Percentiles rank a stretch among this genome's conserved stretches.
Evolutionary conservation across 2,888 invertebrate genomes (phyloP).

Genomic region (Tuta absoluta): DNA sequence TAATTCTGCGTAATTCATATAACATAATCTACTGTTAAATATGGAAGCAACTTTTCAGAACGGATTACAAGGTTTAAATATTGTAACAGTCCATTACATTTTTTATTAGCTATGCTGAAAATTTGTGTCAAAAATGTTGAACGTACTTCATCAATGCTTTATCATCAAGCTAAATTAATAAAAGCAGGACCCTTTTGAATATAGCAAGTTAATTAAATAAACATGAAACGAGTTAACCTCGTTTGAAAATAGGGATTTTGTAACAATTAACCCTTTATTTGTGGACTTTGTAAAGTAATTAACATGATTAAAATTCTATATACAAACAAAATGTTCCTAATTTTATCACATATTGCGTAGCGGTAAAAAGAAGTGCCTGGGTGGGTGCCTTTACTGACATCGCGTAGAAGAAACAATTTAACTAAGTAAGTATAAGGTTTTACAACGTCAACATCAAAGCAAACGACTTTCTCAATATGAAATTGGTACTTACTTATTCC

Average conservation of each 20-base stretch:
- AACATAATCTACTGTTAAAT: background rate
- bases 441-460: conserved; percentile 1
- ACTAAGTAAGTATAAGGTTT: background rate
- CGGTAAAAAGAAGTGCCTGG: background rate
- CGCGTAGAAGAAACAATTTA: background rate
- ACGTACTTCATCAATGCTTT: no score
- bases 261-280: background rate
- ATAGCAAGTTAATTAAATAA: conserved; percentile 1
- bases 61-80: background rate
- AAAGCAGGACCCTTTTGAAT: background rate
- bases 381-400: background rate
- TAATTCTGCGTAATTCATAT: no score
- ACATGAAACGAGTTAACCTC: conserved; percentile 3
- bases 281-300: conserved; percentile 5
- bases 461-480: background rate
- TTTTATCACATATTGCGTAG: background rate
- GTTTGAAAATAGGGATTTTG: conserved; percentile 1
- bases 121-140: no score
- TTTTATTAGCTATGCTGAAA: background rate
- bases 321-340: background rate
- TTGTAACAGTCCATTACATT: no score
- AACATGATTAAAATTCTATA: background rate
- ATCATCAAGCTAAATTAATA: background rate
- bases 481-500: background rate
- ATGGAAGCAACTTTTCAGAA: conserved; percentile 15